Conservation (phyloP, 2,888 invertebrate genomes). For the Phengaris arion region DNA sequence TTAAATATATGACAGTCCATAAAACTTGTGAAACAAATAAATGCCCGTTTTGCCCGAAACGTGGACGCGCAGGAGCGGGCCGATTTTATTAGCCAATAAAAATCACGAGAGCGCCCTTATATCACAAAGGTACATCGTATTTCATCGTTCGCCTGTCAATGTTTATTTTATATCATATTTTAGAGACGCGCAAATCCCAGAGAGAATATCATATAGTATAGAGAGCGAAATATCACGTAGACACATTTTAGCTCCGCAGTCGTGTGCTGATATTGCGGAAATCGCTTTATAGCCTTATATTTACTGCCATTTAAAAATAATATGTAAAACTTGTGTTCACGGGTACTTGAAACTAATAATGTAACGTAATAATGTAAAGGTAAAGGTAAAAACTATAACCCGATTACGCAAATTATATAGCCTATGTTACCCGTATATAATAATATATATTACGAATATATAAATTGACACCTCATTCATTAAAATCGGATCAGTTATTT, state of each 20-base stretch:
- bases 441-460: too few species aligned
- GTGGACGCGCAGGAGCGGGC: constrained; percentile 67
- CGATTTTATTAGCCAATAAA: constrained; percentile 79
- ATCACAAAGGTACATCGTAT: constrained; percentile 76
- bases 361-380: too few species aligned
- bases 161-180: constrained; percentile 81
- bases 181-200: constrained; percentile 55
- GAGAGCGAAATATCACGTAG: background rate
- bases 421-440: too few species aligned
- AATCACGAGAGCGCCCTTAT: constrained; percentile 77
- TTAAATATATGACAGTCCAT: constrained; percentile 30
- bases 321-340: too few species aligned
- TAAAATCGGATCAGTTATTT: too few species aligned
- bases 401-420: too few species aligned
- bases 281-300: background rate
- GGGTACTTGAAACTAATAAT: too few species aligned
- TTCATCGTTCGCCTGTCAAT: constrained; percentile 80
- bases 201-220: background rate
- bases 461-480: too few species aligned
- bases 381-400: too few species aligned
- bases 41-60: constrained; percentile 78
- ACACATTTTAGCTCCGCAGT: background rate
- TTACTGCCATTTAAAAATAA: too few species aligned
- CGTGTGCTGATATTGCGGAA: constrained; percentile 4
- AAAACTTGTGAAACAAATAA: constrained; percentile 56